These are phyloP conservation scores for Mesochorus sp. DNA, from an alignment of 2,888 invertebrate genomes.

Conservation along the genomic window DNA sequence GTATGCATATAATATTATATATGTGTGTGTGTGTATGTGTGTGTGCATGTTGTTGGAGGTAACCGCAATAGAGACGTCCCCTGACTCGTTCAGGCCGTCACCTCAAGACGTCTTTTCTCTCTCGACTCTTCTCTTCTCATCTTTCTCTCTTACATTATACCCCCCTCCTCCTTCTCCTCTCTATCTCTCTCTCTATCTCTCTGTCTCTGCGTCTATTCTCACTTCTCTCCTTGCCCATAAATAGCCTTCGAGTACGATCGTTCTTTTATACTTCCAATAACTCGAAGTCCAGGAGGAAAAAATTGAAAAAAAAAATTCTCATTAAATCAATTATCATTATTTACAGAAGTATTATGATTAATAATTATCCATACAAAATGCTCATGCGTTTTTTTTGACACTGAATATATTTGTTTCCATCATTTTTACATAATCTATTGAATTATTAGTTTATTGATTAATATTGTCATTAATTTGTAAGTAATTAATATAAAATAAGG, in stretches of 20 bases:
- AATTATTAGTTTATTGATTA: no score
- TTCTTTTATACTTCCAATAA: not conserved
- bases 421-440: no score
- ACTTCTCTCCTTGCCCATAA: not conserved
- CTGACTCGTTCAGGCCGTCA: constrained; percentile 52
- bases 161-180: no score
- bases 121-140: constrained; percentile 33
- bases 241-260: not conserved
- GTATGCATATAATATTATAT: not conserved
- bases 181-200: not conserved
- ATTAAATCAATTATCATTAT: no score
- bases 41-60: constrained; percentile 14
- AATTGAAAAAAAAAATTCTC: no score
- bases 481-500: no score
- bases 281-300: no score
- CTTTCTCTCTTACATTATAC: not conserved
- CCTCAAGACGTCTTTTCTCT: constrained; percentile 44
- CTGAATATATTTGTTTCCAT: no score
- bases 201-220: not conserved
- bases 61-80: constrained; percentile 64
- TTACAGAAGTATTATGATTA: no score
- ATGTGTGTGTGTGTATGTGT: not conserved
- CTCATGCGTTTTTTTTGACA: no score
- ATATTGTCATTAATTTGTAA: no score
- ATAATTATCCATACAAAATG: no score